Percentiles rank a stretch among this genome's conserved stretches.
phyloP scores from a whole-genome alignment of 1,140 invertebrate genomes.

The Ceratina calcarata region DNA sequence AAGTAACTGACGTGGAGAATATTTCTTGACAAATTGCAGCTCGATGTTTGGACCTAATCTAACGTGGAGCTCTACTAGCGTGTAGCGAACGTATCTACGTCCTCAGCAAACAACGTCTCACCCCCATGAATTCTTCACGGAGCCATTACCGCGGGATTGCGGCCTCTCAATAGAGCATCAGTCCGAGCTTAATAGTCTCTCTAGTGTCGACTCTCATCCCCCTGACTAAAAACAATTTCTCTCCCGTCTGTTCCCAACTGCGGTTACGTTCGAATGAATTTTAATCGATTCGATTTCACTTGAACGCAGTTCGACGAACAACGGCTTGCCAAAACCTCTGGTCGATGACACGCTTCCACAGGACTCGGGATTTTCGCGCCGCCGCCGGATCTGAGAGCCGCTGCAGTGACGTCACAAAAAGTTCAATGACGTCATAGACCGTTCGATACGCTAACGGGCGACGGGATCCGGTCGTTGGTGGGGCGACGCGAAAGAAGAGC shows the following conservation, averaged over 20 bases:
- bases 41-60: too few species aligned
- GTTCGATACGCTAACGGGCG: constrained; percentile 70
- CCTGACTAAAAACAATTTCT: too few species aligned
- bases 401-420: constrained; percentile 73
- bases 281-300: too few species aligned
- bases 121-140: neutral
- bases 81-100: neutral
- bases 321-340: neutral
- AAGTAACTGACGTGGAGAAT: too few species aligned
- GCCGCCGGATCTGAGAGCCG: constrained; percentile 59
- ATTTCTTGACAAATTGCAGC: too few species aligned
- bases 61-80: too few species aligned
- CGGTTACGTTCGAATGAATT: too few species aligned
- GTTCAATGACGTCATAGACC: constrained; percentile 75
- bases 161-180: constrained; percentile 18
- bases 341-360: constrained; percentile 18
- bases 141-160: constrained; percentile 1
- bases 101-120: neutral
- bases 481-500: constrained; percentile 16
- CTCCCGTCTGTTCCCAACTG: too few species aligned
- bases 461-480: constrained; percentile 56
- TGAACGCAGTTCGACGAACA: neutral
- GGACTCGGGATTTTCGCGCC: neutral
- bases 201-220: neutral
- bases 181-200: neutral